Percentiles rank a stretch among this genome's conserved stretches.
Conservation (phyloP, 2,797 vertebrate species). For the Syngnathus acus region DNA sequence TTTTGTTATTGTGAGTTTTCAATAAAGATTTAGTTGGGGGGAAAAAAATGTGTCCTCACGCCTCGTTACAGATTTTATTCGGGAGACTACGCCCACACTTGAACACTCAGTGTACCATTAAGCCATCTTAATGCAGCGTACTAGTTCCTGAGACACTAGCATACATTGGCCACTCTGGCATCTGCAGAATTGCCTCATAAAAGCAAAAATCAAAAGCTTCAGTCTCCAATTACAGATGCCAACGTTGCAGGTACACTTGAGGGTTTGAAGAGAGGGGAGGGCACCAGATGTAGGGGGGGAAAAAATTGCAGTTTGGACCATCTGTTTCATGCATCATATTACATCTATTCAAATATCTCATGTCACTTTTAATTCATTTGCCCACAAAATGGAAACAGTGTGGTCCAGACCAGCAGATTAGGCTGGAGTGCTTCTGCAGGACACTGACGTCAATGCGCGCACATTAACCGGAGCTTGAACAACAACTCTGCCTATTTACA, state of each 20-base stretch:
- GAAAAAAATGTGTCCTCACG: neutral
- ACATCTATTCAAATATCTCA: slow-evolving; percentile 39
- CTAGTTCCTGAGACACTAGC: slow-evolving; percentile 19
- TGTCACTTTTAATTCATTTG: slow-evolving; percentile 48
- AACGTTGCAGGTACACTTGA: slow-evolving; percentile 24
- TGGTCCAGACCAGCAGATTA: slow-evolving; percentile 25
- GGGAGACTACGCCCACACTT: neutral
- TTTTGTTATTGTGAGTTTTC: slow-evolving; percentile 48
- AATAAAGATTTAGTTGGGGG: slow-evolving; percentile 46
- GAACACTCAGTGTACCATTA: slow-evolving; percentile 14
- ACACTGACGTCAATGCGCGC: slow-evolving; percentile 22
- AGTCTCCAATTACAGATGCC: slow-evolving; percentile 30
- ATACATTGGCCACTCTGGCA: slow-evolving; percentile 20
- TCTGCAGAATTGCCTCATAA: slow-evolving; percentile 23
- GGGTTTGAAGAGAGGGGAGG: slow-evolving; percentile 23
- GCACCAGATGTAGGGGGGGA: slow-evolving; percentile 13
- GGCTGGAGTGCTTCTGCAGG: slow-evolving; percentile 45
- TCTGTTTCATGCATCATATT: slow-evolving; percentile 55
- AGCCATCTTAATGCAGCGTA: slow-evolving; percentile 19
- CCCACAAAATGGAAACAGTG: slow-evolving; percentile 31
- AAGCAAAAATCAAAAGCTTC: slow-evolving; percentile 18
- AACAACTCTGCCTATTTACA: slow-evolving; percentile 15
- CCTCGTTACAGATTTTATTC: neutral
- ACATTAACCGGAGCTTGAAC: slow-evolving; percentile 12
- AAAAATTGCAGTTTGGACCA: slow-evolving; percentile 39